Evolutionary conservation across 2,113 vertebrate species (phyloP), one percentile per base, ranked within the genome.

Genomic region (Halichoeres trimaculatus): DNA sequence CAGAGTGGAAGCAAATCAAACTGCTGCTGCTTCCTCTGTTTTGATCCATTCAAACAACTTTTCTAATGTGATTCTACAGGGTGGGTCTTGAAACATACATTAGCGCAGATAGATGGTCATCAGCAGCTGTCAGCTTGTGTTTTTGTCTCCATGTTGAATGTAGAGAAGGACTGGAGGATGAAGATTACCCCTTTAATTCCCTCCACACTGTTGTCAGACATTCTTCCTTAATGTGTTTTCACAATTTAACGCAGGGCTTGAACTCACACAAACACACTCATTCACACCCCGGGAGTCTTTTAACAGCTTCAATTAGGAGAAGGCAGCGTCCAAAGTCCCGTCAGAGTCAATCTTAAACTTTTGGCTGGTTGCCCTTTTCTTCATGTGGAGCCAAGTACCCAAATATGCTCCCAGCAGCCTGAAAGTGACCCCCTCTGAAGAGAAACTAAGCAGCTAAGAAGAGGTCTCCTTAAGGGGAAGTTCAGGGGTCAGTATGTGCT

Each of bases 101-200:
- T 70, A 67, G 59, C 45, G 26, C 19, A 14, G 52, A 53, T 52
- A 57, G 76, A 85, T 82, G 63, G 57, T 67, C 54, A 70, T 89
- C 84, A 16, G 34, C 1, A 30, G 41, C 19, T 52, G 65, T 74
- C 64, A 34, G 45, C 65, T 70, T 19, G 24, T 52, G 6, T 55
- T 64, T 74, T 26, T 17, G 50, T 61, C 70, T 85, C 60, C 12
- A 6, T 45, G 43, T 60, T 45, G 69, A 63, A 65, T 2, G 51
- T 8, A n/a, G 77, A 72, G 60, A 54, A 68, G 54, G 72, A 69
- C 55, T 74, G 8, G 8, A 68, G 74, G 55, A 72, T 77, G 78
- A 72, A 81, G 82, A 88, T 87, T 85, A 84, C 73, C 64, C 73
- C 63, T 67, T n/a, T 81, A 85, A 89, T 78, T 84, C 88, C 78